Evolutionary conservation across 2,888 invertebrate genomes (phyloP), one percentile per base, ranked within the genome.

Genomic region (Mylabris sibirica): DNA sequence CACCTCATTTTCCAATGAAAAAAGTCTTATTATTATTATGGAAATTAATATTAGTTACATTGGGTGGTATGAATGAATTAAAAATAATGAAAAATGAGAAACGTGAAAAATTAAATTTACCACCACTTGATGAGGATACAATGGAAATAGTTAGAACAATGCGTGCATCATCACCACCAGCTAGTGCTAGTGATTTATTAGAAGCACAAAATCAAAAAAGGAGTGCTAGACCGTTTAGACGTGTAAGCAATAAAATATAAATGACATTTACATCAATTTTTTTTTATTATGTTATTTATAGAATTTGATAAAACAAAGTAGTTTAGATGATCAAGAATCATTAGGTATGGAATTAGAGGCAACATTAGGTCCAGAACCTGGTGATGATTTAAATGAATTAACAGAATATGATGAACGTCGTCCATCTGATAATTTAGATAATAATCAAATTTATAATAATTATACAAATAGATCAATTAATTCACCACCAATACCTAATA

Each of bases 1-100:
- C 96, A 6, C 97, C 98, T 20, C 98, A 99, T 86, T 99, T 97
- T 86, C 99, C 99, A 3, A 98, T 99, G 91, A 98, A 98, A 84
- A 99, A 99, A 86, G 95, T 99, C 11, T 87, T 99, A 20, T 86
- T 99, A 61, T 86, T 99, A 20, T 84, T 98, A 1, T 99, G 99
- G 99, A 99, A 99, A 87, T 90, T 96, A 11, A 90, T 98, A 68
- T 87, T 99, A 64, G 92, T 98, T 2, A 93, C 95, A 14, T 87
- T 99, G 62, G 99, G 99, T 24, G 99, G 98, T 8, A 95, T 95
- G 80, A 91, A 93, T 68, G 91, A 92, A 66, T 86, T 98, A 34
- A 92, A 93, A 79, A 90, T 91, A 75, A 86, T 93, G 64, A 98
- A 98, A 86, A 81, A 87, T 67, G 88, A 87, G 70, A 90, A 92